These are phyloP conservation scores for Caenorhabditis uteleia DNA, from an alignment of 2,888 invertebrate species.

Conservation along the genomic window DNA sequence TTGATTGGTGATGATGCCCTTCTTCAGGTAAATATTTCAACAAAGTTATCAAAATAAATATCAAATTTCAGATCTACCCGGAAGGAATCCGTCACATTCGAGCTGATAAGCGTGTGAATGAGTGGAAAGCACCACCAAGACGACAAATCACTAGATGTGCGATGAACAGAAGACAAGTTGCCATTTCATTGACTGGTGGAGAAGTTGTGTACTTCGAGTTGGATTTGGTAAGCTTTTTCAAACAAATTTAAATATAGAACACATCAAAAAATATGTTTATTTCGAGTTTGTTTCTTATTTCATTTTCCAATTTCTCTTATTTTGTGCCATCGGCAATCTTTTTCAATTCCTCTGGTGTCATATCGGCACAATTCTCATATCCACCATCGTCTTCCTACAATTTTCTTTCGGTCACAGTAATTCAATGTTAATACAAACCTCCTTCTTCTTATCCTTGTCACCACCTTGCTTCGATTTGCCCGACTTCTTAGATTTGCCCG, in stretches of 20 bases:
- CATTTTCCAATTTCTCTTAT: neutral
- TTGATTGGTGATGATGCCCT: conserved; percentile 95
- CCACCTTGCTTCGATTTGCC: neutral
- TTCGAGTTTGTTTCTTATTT: too few species aligned
- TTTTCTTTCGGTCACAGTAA: too few species aligned
- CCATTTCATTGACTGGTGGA: conserved; percentile 93
- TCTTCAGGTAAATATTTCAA: conserved; percentile 80
- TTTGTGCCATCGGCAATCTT: conserved; percentile 25
- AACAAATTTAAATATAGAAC: too few species aligned
- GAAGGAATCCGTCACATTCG: conserved; percentile 98
- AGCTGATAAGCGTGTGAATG: conserved; percentile 95
- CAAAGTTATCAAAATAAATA: neutral
- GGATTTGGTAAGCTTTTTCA: conserved; percentile 84
- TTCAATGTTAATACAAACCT: neutral
- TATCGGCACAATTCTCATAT: conserved; percentile 33
- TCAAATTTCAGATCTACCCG: conserved; percentile 81
- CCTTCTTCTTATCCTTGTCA: neutral
- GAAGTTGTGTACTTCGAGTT: conserved; percentile 99
- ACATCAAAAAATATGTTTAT: too few species aligned
- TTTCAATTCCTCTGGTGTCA: conserved; percentile 34
- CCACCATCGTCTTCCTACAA: conserved; percentile 24
- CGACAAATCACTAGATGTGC: conserved; percentile 96
- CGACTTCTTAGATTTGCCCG: conserved; percentile 3
- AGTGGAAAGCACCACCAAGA: conserved; percentile 98
- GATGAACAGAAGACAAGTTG: conserved; percentile 91